Evolutionary conservation across 2,113 vertebrate species (phyloP), one percentile per base, ranked within the genome.

Genomic region (Symphodus melops): DNA sequence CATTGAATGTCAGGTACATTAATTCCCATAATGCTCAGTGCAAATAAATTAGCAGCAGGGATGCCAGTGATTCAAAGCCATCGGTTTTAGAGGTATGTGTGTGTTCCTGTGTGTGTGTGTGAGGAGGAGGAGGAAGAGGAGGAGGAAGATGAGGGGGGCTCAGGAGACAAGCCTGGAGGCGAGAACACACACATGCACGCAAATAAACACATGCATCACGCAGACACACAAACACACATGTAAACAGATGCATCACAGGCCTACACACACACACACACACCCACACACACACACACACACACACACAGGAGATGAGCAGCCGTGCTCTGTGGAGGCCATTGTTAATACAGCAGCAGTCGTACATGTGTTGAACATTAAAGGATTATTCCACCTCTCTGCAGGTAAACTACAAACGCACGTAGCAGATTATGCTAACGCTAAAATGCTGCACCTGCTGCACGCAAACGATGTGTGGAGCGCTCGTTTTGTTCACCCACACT

Each of bases 11-110:
- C 96, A 97, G 96, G 96, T 96, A 95, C 94, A 93, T 96, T 97
- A 96, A 97, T 97, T 97, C 97, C 96, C 97, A 96, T 94, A 97
- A 97, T 97, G 96, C 96, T 95, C 95, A 91, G 94, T 49, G 93
- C 91, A 95, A 94, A 94, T 95, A 96, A 97, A 97, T 97, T 96
- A 96, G 95, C 95, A 96, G 95, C 94, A 85, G 92, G 86, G 94
- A 95, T 93, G 94, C 94, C 96, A 92, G 90, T 94, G 95, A 97
- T 96, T 96, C 95, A 96, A 95, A 96, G 96, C 94, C 95, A 96
- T 96, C 96, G 93, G 94, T 93, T 95, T 95, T 94, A 92, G 94
- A 95, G 96, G 72, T 81, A 36, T 87, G 72, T 83, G 72, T 84
- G 82, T 67, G 71, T 73, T 60, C 68, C 69, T 72, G 79, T 73